Percentiles rank a stretch among this genome's conserved stretches.
Conservation (phyloP, 1,140 invertebrate species). For the Anagrus nilaparvatae region DNA sequence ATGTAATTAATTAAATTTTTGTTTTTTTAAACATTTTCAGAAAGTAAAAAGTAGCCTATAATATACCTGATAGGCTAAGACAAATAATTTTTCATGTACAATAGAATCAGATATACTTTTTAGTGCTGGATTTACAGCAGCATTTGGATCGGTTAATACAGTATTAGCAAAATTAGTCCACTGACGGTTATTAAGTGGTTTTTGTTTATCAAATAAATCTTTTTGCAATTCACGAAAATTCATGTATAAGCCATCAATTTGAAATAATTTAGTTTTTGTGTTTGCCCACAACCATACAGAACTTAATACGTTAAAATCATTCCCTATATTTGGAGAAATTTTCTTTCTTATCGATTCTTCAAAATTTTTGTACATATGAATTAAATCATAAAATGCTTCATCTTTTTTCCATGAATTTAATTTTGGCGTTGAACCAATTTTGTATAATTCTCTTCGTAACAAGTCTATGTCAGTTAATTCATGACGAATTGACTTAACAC, state of each 20-base stretch:
- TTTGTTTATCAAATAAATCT: conserved; percentile 21
- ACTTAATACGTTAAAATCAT: conserved; percentile 34
- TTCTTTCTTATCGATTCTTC: conserved; percentile 37
- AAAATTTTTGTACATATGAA: conserved; percentile 46
- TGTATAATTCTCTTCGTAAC: too few relatives aligned
- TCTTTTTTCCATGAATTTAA: conserved; percentile 8
- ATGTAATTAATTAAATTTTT: conserved; percentile 7
- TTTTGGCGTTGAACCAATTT: too few relatives aligned
- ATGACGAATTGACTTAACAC: background rate
- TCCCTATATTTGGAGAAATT: conserved; percentile 25
- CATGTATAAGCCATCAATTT: conserved; percentile 48
- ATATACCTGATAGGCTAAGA: conserved; percentile 51
- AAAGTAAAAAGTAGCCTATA: too few relatives aligned
- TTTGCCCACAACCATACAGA: conserved; percentile 48
- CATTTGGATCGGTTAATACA: conserved; percentile 46
- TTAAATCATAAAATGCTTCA: conserved; percentile 29
- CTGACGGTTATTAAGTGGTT: conserved; percentile 38
- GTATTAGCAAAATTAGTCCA: conserved; percentile 53
- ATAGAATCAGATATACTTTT: conserved; percentile 43
- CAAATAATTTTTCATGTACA: conserved; percentile 50
- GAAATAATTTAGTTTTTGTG: conserved; percentile 41
- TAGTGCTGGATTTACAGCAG: conserved; percentile 41
- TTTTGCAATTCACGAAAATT: conserved; percentile 46
- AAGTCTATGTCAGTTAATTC: too few relatives aligned
- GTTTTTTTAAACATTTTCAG: background rate